Conservation (phyloP, 2,113 vertebrate genomes). For the Danionella cerebrum region DNA sequence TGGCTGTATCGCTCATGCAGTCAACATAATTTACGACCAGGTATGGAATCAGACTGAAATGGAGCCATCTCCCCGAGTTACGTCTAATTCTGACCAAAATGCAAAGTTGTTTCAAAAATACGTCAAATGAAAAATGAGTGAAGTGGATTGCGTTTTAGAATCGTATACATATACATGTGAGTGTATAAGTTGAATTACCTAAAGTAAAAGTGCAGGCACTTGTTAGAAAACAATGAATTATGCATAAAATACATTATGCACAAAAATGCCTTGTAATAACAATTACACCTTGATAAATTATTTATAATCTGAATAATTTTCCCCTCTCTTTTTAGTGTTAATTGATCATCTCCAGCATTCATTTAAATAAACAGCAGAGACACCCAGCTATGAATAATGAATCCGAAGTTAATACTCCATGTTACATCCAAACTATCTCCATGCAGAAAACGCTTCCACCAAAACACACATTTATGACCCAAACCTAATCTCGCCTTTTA, state of each 20-base stretch:
- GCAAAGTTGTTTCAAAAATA: too few relatives aligned
- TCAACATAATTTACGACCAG: too few relatives aligned
- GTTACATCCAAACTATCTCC: background rate
- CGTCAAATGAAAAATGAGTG: too few relatives aligned
- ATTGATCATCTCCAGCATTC: background rate
- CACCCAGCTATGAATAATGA: background rate
- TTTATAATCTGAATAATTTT: background rate
- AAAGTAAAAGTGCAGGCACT: too few relatives aligned
- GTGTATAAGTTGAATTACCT: too few relatives aligned
- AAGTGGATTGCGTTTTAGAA: too few relatives aligned
- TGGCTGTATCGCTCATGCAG: too few relatives aligned
- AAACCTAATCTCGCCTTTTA: too few relatives aligned
- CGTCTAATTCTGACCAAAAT: too few relatives aligned
- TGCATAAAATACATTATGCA: background rate
- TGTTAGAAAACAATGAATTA: background rate
- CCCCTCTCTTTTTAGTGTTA: background rate
- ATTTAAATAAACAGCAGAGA: constrained; percentile 3
- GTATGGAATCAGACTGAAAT: too few relatives aligned
- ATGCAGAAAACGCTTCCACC: background rate
- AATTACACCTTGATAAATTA: background rate
- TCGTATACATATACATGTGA: too few relatives aligned
- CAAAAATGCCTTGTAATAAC: background rate
- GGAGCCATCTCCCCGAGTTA: too few relatives aligned
- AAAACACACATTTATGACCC: background rate
- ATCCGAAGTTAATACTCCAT: background rate